Evolutionary conservation across 1,140 invertebrate genomes (phyloP).

Genomic region (Armadillidium nasatum): DNA sequence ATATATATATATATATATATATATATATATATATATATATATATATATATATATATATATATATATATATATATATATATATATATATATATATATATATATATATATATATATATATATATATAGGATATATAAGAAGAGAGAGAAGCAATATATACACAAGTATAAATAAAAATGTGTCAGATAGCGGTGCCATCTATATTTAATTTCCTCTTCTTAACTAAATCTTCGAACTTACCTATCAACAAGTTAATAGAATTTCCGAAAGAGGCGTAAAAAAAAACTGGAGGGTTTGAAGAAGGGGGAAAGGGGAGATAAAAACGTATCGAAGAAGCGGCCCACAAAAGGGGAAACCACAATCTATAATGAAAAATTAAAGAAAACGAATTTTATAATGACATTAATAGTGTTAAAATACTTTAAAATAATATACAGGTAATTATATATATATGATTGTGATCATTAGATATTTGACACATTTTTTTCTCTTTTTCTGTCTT

Average conservation of each 20-base stretch:
- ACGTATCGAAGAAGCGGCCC: neutral
- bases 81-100: no score
- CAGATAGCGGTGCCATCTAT: constrained; percentile 1
- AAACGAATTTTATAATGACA: no score
- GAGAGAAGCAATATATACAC: neutral
- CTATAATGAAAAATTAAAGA: neutral
- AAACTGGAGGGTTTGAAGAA: neutral
- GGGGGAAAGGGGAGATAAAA: neutral
- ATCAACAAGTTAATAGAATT: constrained; percentile 12
- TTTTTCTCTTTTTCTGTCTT: neutral
- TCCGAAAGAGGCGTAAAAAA: neutral
- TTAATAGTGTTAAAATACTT: no score
- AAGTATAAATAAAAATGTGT: neutral
- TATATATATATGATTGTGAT: neutral
- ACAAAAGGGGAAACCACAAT: neutral
- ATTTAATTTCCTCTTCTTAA: constrained; percentile 14
- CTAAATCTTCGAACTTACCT: constrained; percentile 12
- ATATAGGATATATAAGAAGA: no score
- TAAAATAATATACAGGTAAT: neutral
- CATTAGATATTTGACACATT: neutral
- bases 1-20: no score
- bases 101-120: no score
- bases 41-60: no score
- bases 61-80: no score
- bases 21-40: no score